Evolutionary conservation across 2,797 vertebrate genomes (phyloP).

Genomic region (Triplophysa bombifrons): DNA sequence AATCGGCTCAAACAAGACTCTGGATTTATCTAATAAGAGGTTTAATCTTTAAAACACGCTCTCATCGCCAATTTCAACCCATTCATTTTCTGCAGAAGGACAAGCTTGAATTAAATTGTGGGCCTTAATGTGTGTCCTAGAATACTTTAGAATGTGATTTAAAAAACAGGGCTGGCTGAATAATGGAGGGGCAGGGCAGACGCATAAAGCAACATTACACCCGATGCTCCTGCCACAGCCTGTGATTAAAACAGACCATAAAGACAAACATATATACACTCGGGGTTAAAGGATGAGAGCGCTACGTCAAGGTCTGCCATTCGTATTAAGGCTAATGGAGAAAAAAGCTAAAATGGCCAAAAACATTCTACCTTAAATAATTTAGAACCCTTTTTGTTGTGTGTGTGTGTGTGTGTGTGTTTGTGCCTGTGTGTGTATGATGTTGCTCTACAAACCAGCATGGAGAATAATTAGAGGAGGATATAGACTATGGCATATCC

Average conservation of each 20-base stretch:
- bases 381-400: slow-evolving; percentile 25
- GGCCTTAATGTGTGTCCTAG: slow-evolving; percentile 38
- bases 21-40: slow-evolving; percentile 52
- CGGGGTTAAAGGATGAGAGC: slow-evolving; percentile 22
- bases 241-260: slow-evolving; percentile 38
- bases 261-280: slow-evolving; percentile 35
- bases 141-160: slow-evolving; percentile 49
- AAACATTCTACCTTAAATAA: slow-evolving; percentile 26
- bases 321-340: slow-evolving; percentile 39
- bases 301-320: neutral
- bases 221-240: slow-evolving; percentile 1
- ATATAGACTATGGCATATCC: slow-evolving; percentile 60
- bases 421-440: neutral
- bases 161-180: slow-evolving; percentile 39
- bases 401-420: neutral
- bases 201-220: slow-evolving; percentile 51
- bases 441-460: slow-evolving; percentile 44
- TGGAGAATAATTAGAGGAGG: slow-evolving; percentile 59
- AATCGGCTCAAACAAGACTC: slow-evolving; percentile 26
- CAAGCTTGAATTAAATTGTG: slow-evolving; percentile 47
- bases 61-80: slow-evolving; percentile 33
- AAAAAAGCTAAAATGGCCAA: slow-evolving; percentile 22
- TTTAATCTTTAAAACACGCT: slow-evolving; percentile 48
- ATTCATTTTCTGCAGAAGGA: slow-evolving; percentile 44
- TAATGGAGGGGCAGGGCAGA: slow-evolving; percentile 41